Conservation (phyloP, 2,113 vertebrate species). For the Phalacrocorax carbo region DNA sequence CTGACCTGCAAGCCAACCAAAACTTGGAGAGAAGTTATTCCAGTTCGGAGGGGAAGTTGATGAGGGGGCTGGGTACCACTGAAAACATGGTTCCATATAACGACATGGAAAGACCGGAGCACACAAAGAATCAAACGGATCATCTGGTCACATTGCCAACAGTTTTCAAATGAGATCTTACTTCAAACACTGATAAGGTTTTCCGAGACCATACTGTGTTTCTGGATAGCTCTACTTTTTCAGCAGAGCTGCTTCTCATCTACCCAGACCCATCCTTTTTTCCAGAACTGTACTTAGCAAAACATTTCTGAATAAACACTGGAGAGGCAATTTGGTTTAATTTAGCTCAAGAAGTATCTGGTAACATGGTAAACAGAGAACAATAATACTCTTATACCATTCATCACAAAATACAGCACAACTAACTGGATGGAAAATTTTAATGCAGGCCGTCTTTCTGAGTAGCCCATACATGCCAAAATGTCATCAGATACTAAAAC, state of each 20-base stretch:
- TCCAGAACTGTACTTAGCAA: neutral
- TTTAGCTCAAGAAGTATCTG: neutral
- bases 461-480: neutral
- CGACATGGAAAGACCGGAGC: neutral
- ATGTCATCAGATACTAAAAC: neutral
- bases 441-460: neutral
- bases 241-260: neutral
- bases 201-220: neutral
- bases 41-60: neutral
- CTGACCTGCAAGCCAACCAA: neutral
- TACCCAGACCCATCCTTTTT: neutral
- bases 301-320: neutral
- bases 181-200: neutral
- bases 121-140: neutral
- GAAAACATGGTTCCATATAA: neutral
- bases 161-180: neutral
- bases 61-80: neutral
- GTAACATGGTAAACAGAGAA: neutral
- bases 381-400: neutral
- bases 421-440: neutral
- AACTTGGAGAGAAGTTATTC: neutral
- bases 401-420: neutral
- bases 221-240: neutral
- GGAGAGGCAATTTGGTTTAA: neutral
- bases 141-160: neutral